Base-by-base conservation (phyloP, 2,797 vertebrate species). In the Sebastiscus albofasciatus region DNA sequence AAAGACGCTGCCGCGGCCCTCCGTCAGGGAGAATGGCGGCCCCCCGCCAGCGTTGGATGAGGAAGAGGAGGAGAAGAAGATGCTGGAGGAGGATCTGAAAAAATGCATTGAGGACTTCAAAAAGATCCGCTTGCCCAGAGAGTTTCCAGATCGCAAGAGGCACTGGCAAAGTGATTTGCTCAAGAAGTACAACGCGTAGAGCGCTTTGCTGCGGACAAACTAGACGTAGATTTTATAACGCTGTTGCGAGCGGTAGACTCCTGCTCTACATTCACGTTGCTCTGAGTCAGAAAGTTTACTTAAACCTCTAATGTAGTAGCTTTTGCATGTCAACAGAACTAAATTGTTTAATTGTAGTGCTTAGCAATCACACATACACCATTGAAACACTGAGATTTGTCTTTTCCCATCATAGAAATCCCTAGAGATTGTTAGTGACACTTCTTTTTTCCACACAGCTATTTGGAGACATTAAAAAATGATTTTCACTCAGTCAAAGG, bases 91-190 rank as follows among this genome's bases (percentile, higher is more conserved):
- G 0, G 97, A 99, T 89, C 92, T 98, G 75, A 97, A 96, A 54
- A 97, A 96, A 83, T 98, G 97, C 92, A 98, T 98, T 0, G 96
- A 97, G 16, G 97, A 99, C 75, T 97, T 97, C 81, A 95, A 92
- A 75, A 97, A 94, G 91, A 97, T 98, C 64, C 95, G 91, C 75
- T 94, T 98, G 90, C 97, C 97, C 2, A 58, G 87, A 0, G 84
- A 84, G 27, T 99, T 99, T 82, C 97, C 97, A 1, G 96, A 98
- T 83, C 97, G 96, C 55, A 98, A 97, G 82, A 92, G 97, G 77
- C 96, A 96, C 91, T 98, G 97, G 97, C 97, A 99, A 87, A 97
- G 89, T 1, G 97, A 98, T 89, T 93, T 99, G 84, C 96, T 99
- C 12, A 96, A 94, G 87, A 98, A 99, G 80, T 97, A 99, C 88